Base-by-base conservation (phyloP, 2,797 vertebrate genomes). In the Lepilemur ruficaudatus region DNA sequence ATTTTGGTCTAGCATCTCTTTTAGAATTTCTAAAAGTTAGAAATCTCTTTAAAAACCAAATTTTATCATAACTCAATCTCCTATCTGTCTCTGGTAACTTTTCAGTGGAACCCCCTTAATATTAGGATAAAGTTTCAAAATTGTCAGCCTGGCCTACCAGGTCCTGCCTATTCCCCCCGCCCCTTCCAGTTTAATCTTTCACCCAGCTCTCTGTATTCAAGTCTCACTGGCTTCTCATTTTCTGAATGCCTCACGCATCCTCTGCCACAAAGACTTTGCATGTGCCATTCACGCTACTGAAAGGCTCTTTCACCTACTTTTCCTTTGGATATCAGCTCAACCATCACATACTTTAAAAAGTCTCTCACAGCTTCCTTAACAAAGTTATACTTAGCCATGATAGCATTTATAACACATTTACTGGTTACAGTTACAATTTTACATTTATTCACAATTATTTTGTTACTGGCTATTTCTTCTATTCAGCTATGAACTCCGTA, bases 21-120 rank as follows among this genome's bases (percentile, higher is more conserved):
- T 87, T 84, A 89, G 41, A 93, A 94, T 81, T 90, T 97, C 72
- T 38, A 38, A 38, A 38, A 38, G 38, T 38, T 38, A 38, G 38
- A 38, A 38, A 38, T 7, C 75, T 50, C 88, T 91, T 78, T 59
- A 67, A 89, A 92, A 95, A 73, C 7, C 59, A 17, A 84, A 67
- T 75, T 38, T 95, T 81, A 86, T 76, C 69, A 69, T 41, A 89
- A 59, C 78, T 80, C 28, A 78, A 41, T 70, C 28, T 17, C 59
- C n/a, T 78, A 41, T n/a, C 23, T 79, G 23, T 43, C 8, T 35
- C 48, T 13, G 48, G 59, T 38, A 82, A 70, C 46, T 67, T 78
- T 87, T 89, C 63, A 46, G 57, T 82, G 35, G 52, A 88, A 57
- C 7, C 25, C 70, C n/a, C 79, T 57, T 43, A 79, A 41, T 75